Percentiles rank a stretch among this genome's conserved stretches.
phyloP scores from a whole-genome alignment of 1,140 invertebrate genomes.

The Brachionus paranguensis region DNA sequence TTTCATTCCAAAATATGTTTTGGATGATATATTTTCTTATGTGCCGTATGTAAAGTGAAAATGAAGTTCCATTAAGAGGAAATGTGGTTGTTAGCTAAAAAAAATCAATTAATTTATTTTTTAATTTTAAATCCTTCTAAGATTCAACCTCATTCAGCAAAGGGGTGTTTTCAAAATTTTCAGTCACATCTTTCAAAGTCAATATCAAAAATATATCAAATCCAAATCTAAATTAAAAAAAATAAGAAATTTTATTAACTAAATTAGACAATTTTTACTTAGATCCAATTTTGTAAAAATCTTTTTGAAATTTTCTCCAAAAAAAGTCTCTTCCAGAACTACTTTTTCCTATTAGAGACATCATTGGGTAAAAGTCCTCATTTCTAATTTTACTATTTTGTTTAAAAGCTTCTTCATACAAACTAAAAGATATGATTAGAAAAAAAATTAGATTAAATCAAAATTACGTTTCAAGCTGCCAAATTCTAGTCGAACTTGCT shows the following conservation, averaged over 20 bases:
- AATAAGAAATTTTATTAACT: background rate
- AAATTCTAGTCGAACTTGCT: constrained; percentile 4
- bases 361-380: constrained; percentile 20
- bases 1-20: background rate
- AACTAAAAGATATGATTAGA: background rate
- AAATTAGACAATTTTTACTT: background rate
- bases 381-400: background rate
- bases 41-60: background rate
- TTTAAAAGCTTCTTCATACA: constrained; percentile 20
- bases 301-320: constrained; percentile 16
- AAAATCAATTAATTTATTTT: background rate
- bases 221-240: constrained; percentile 7
- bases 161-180: constrained; percentile 5
- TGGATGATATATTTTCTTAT: background rate
- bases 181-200: background rate
- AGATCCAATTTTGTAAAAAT: background rate
- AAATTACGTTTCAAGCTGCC: background rate
- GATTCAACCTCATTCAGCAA: background rate
- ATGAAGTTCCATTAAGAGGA: background rate
- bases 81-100: background rate
- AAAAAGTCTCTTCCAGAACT: background rate
- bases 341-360: constrained; percentile 1
- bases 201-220: constrained; percentile 7
- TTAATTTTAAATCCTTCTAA: background rate
- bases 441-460: background rate